Evolutionary conservation across 2,888 invertebrate genomes (phyloP), one percentile per base, ranked within the genome.

Genomic region (Actias luna): DNA sequence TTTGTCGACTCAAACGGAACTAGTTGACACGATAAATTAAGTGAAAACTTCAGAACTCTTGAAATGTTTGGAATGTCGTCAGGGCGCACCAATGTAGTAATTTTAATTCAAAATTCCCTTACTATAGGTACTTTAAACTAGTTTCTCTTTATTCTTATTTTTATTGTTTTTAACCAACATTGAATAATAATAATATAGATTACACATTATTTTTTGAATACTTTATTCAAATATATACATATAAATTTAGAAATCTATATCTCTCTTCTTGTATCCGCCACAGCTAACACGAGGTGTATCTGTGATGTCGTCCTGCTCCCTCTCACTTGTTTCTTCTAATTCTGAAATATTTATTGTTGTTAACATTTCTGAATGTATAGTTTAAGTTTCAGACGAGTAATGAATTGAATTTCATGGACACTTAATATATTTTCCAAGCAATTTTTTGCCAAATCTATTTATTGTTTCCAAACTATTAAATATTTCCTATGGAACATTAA

Each of bases 201-300:
- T n/a, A 39, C 39, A 59, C n/a, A 42, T n/a, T 59, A 14, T 42
- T 8, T 25, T 31, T 16, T 42, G n/a, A 39, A 42, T 42, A 42
- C 18, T 42, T 71, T 70, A 64, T 65, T 57, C 29, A 63, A 50
- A 8, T 1, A 50, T 60, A 67, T 68, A 66, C 66, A 68, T 60
- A 68, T 66, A n/a, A n/a, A 61, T 65, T 93, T 88, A 95, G 88
- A 96, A 96, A 77, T 96, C 95, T 72, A 96, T 90, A 74, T 94
- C 91, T 78, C 93, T 94, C 78, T 94, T 94, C 74, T 88, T 93
- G 68, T 92, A 91, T 68, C 94, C 93, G 52, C 93, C 93, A 80
- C 95, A 95, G 60, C 93, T 92, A n/a, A 93, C 78, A 25, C 74
- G 67, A 10, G 93, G 89, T 33, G 91, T 83, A 3, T 89, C 84